Evolutionary conservation across 2,797 vertebrate genomes (phyloP), one percentile per base, ranked within the genome.

Genomic region (Sebastes cheni): DNA sequence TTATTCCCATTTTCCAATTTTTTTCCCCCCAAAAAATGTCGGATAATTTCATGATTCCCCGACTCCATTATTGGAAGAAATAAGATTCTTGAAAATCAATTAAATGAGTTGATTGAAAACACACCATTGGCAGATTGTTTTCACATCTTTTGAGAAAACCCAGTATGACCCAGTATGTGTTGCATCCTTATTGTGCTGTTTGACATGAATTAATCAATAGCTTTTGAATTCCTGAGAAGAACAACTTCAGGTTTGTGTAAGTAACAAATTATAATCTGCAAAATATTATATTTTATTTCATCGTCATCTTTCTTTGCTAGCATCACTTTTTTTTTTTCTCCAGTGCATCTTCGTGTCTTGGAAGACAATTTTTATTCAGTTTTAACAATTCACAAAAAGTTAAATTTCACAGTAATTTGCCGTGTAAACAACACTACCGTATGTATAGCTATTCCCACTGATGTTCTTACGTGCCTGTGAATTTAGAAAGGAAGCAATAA

Each of bases 311-410:
- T 61, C 27, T 78, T 46, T 80, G 68, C 73, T 71, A 78, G 81
- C 76, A 79, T 87, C 39, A 54, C 32, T 60, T 81, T 81, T 68
- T 50, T 11, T 42, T 16, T 42, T 2, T 18, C 16, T 18, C 25
- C 77, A 83, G 75, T 55, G n/a, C 68, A 39, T 56, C 42, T 82
- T 23, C 11, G 13, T 39, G 59, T 90, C 64, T 27, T 91, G 89
- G 91, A 94, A 92, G 91, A 94, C 91, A 5, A 56, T 74, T 84
- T 76, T 79, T 23, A 52, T 36, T 72, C 6, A 66, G 18, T 73
- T 75, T 62, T 11, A 61, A 69, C 54, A 30, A 55, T 25, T 73
- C 58, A 87, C 32, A 83, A 62, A 82, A 72, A 12, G 50, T 78
- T 39, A 2, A 34, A 39, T 83, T 42, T 74, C 79, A 91, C 89